Conservation (phyloP, 2,113 vertebrate genomes). For the Mola mola region DNA sequence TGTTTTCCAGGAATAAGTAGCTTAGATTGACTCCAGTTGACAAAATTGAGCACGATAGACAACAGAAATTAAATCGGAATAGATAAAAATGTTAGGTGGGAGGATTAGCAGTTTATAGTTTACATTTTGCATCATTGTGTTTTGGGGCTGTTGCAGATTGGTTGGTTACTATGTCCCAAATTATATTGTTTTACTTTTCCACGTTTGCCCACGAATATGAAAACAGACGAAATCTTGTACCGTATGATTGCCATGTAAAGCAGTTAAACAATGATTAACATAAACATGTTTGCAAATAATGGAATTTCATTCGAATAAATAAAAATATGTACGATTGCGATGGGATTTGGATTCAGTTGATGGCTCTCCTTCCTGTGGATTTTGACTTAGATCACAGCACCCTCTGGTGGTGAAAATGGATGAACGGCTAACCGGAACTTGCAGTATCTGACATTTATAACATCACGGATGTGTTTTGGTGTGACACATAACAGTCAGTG, state of each 20-base stretch:
- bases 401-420: slow-evolving; percentile 30
- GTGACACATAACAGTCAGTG: slow-evolving; percentile 68
- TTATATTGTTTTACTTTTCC: slow-evolving; percentile 44
- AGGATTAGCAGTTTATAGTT: neutral
- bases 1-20: too few relatives aligned
- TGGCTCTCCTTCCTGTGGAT: neutral
- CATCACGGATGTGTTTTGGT: slow-evolving; percentile 65
- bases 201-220: slow-evolving; percentile 50
- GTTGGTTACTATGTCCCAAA: slow-evolving; percentile 38
- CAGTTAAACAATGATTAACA: neutral
- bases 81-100: too few relatives aligned
- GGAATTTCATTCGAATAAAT: neutral
- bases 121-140: slow-evolving; percentile 2
- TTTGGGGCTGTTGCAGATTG: slow-evolving; percentile 31
- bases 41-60: too few relatives aligned
- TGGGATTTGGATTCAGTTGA: neutral
- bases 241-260: slow-evolving; percentile 1
- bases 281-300: neutral
- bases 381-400: too few relatives aligned
- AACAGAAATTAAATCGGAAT: too few relatives aligned
- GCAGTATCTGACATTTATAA: rapidly evolving
- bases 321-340: too few relatives aligned
- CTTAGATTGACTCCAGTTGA: too few relatives aligned
- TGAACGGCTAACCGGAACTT: slow-evolving; percentile 41
- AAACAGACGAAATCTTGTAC: slow-evolving; percentile 44